A percentile compares a stretch with the other conserved stretches of the same genome.
phyloP scores from a whole-genome alignment of 2,888 invertebrate species.

The Eupithecia inturbata region DNA sequence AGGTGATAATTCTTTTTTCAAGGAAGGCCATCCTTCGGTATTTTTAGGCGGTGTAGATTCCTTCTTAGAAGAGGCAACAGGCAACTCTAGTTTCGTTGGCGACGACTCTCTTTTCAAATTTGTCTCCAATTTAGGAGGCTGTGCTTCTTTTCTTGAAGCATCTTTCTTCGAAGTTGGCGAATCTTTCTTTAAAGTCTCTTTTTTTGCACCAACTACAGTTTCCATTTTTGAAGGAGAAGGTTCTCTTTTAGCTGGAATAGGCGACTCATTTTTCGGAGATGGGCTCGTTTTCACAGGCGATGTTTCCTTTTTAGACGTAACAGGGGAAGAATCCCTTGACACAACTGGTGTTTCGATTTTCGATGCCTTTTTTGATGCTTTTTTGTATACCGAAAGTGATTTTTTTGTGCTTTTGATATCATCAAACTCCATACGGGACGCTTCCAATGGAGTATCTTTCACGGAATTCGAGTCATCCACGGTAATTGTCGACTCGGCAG shows the following conservation, averaged over 20 bases:
- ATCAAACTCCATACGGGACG: conserved; percentile 21
- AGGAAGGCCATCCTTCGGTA: background rate
- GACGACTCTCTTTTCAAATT: conserved; percentile 17
- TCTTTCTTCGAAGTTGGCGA: conserved; percentile 23
- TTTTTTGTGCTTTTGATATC: conserved; percentile 28
- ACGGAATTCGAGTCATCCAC: conserved; percentile 18
- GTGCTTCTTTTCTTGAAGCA: conserved; percentile 18
- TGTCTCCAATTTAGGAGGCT: conserved; percentile 14
- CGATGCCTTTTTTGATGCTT: conserved; percentile 22
- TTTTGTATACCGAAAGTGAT: conserved; percentile 25
- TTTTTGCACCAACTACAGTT: background rate
- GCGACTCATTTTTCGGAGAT: conserved; percentile 23
- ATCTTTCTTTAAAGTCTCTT: conserved; percentile 21
- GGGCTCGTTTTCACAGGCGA: conserved; percentile 12
- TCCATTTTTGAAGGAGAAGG: conserved; percentile 22
- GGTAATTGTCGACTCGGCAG: conserved; percentile 7
- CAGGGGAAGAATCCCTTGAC: conserved; percentile 11
- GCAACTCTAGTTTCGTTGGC: background rate
- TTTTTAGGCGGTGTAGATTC: conserved; percentile 1
- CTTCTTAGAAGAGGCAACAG: conserved; percentile 1
- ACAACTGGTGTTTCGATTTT: conserved; percentile 22
- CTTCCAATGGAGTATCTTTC: conserved; percentile 14
- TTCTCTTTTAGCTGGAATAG: conserved; percentile 18
- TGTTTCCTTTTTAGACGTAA: conserved; percentile 19
- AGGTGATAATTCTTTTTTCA: conserved; percentile 5